Evolutionary conservation across 2,797 vertebrate genomes (phyloP).

Genomic region (Cichlasoma orientale): DNA sequence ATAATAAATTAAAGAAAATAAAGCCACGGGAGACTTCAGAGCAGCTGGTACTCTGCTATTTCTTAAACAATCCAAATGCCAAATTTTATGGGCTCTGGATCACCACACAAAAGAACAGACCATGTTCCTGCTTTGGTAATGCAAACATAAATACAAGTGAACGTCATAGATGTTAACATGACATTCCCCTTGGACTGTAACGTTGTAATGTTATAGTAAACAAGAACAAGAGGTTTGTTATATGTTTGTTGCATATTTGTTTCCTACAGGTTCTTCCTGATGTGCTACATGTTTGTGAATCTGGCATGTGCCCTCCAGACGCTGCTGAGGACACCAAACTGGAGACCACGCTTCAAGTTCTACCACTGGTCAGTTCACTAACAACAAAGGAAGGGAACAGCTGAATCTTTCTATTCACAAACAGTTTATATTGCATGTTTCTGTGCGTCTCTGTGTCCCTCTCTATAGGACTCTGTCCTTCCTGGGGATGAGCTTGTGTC

Average conservation of each 20-base stretch:
- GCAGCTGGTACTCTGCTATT: constrained; percentile 30
- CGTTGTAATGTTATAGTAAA: not conserved
- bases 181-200: not conserved
- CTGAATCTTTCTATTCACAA: not conserved
- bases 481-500: constrained; percentile 97
- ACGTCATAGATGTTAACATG: constrained; percentile 21
- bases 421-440: constrained; percentile 50
- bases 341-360: constrained; percentile 97
- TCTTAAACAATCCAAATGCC: constrained; percentile 43
- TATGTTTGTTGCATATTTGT: constrained; percentile 6
- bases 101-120: constrained; percentile 23
- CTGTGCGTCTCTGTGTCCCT: constrained; percentile 72
- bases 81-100: constrained; percentile 37
- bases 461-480: constrained; percentile 89
- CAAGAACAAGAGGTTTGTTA: not conserved
- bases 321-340: constrained; percentile 94
- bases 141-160: constrained; percentile 5
- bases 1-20: not conserved
- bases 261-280: constrained; percentile 93
- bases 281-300: constrained; percentile 99
- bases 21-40: constrained; percentile 36
- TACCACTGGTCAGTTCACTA: constrained; percentile 92
- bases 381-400: not conserved
- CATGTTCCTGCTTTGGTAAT: constrained; percentile 5
- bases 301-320: constrained; percentile 96